These are phyloP conservation scores for Thunnus albacares DNA, from an alignment of 2,797 vertebrate species.

Conservation along the genomic window DNA sequence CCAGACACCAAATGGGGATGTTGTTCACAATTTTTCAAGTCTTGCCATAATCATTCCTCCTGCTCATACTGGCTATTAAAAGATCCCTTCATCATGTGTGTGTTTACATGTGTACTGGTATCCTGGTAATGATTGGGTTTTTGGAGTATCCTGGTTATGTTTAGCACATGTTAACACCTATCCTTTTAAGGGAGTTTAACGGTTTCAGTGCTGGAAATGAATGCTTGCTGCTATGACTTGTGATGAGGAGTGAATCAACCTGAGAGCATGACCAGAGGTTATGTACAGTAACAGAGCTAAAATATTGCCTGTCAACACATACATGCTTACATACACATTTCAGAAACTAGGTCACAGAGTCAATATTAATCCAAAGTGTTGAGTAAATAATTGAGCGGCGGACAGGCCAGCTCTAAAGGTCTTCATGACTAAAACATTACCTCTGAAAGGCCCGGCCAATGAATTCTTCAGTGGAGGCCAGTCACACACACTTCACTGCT, in stretches of 20 bases:
- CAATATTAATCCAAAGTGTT: conserved; percentile 13
- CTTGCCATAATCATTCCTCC: too few species aligned
- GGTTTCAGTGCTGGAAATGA: too few species aligned
- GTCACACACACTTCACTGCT: not conserved
- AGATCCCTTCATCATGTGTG: too few species aligned
- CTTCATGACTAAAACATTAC: conserved; percentile 32
- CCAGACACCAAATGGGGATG: too few species aligned
- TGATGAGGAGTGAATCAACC: too few species aligned
- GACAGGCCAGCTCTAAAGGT: conserved; percentile 1
- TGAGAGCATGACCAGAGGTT: not conserved
- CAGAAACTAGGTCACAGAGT: not conserved
- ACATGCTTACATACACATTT: not conserved
- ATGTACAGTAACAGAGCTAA: not conserved
- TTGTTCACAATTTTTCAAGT: too few species aligned
- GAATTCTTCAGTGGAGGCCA: not conserved
- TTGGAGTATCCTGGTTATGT: too few species aligned
- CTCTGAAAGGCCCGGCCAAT: not conserved
- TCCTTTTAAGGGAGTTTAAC: not conserved
- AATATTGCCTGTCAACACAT: not conserved
- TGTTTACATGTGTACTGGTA: too few species aligned
- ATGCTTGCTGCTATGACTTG: too few species aligned
- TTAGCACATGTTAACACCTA: too few species aligned
- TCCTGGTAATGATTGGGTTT: too few species aligned
- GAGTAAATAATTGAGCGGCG: conserved; percentile 13
- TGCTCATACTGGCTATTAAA: too few species aligned